Conservation (phyloP, 1,140 invertebrate genomes). For the Zaprionus vittiger region DNA sequence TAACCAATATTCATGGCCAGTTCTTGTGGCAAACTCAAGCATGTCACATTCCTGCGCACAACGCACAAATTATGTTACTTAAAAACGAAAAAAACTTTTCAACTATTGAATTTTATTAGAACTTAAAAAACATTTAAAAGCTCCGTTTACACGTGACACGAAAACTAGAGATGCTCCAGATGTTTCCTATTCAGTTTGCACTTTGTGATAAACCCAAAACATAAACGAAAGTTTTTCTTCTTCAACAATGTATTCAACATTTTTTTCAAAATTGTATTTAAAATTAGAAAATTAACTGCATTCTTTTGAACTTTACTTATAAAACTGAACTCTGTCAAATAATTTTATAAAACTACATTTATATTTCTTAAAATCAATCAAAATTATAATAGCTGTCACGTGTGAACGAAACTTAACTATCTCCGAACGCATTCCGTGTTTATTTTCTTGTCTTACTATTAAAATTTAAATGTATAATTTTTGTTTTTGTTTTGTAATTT, state of each 20-base stretch:
- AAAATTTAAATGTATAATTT: constrained; percentile 22
- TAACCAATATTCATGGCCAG: constrained; percentile 39
- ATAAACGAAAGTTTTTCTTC: too few species aligned
- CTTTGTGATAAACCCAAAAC: too few species aligned
- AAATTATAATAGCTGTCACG: constrained; percentile 6
- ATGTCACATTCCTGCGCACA: constrained; percentile 72
- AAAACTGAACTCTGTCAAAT: too few species aligned
- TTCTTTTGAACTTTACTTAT: too few species aligned
- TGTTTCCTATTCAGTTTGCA: too few species aligned
- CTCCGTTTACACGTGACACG: constrained; percentile 22
- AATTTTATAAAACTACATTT: too few species aligned
- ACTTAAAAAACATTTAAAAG: constrained; percentile 4
- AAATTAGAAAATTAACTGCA: too few species aligned
- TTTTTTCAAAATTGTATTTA: too few species aligned
- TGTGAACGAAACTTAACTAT: constrained; percentile 42
- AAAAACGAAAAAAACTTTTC: constrained; percentile 43
- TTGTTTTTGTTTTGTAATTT: constrained; percentile 33
- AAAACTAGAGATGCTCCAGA: not conserved
- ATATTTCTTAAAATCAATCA: not conserved
- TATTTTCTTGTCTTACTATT: constrained; percentile 20
- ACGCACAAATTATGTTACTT: constrained; percentile 68
- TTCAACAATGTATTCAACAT: too few species aligned
- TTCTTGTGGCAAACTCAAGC: constrained; percentile 55
- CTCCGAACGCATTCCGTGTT: constrained; percentile 67
- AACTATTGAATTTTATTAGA: constrained; percentile 30